A percentile compares a stretch with the other conserved stretches of the same genome.
phyloP scores from a whole-genome alignment of 2,113 vertebrate species.

The Progne subis region DNA sequence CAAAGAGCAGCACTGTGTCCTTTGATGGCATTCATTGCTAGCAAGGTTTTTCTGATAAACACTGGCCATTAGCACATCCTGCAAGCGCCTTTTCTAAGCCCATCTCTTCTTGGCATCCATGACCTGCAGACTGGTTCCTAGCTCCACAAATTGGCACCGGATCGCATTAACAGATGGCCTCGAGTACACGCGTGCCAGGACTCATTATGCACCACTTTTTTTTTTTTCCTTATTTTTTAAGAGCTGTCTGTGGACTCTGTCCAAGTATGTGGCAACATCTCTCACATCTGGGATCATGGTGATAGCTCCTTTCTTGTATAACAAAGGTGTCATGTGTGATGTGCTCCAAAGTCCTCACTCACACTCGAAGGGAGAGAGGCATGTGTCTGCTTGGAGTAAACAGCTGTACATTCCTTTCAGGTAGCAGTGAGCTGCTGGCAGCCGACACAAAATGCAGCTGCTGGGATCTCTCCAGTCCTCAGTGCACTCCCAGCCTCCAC shows the following conservation, averaged over 20 bases:
- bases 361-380: neutral
- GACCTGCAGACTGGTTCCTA: neutral
- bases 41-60: conserved; percentile 9
- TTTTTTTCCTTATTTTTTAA: neutral
- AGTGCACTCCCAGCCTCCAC: neutral
- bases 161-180: conserved; percentile 1
- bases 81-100: neutral
- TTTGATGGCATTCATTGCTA: neutral
- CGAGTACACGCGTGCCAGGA: neutral
- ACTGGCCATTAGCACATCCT: conserved; percentile 8
- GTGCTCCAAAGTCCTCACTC: neutral
- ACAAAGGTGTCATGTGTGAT: neutral
- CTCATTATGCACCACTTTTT: neutral
- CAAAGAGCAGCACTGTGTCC: neutral
- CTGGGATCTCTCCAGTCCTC: neutral
- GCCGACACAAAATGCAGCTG: neutral
- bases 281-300: neutral
- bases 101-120: neutral
- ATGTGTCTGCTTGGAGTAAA: neutral
- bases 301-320: neutral
- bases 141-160: neutral
- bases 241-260: neutral
- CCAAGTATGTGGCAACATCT: neutral
- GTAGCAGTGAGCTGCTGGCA: neutral
- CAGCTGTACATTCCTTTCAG: neutral